phyloP scores from a whole-genome alignment of 2,888 invertebrate species.

The Phragmatobia fuliginosa region DNA sequence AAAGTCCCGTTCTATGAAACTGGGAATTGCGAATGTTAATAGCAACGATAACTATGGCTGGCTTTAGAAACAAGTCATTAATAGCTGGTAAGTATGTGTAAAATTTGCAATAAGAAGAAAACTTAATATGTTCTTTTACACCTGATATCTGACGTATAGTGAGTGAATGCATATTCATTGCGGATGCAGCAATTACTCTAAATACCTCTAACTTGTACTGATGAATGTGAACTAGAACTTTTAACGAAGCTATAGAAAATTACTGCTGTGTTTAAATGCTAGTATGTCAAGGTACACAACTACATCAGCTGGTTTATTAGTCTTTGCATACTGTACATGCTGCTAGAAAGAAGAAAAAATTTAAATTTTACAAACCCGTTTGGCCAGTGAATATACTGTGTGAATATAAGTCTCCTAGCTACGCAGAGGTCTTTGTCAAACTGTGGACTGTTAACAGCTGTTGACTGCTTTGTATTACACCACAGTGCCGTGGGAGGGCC shows the following conservation, averaged over 20 bases:
- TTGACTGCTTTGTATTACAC: background rate
- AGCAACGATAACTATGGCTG: background rate
- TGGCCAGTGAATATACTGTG: no score
- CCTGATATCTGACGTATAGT: background rate
- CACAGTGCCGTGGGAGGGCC: no score
- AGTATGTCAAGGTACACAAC: conserved; percentile 35
- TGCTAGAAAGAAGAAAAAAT: no score
- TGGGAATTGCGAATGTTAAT: background rate
- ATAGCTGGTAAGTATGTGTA: background rate
- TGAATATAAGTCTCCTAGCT: no score
- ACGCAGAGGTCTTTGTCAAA: no score
- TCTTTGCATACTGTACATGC: background rate
- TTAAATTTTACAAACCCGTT: no score
- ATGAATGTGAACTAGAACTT: conserved; percentile 19
- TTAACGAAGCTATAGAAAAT: conserved; percentile 25
- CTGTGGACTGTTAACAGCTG: no score
- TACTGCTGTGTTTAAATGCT: conserved; percentile 18
- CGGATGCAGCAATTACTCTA: conserved; percentile 23
- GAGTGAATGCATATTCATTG: conserved; percentile 6
- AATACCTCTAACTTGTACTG: conserved; percentile 9
- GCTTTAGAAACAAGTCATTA: background rate
- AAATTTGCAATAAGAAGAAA: no score
- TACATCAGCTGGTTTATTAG: background rate
- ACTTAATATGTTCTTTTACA: background rate
- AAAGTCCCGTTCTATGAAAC: background rate